A percentile compares a stretch with the other conserved stretches of the same genome.
These are phyloP conservation scores for Agrilus cyanescens DNA, from an alignment of 2,888 invertebrate species.

Conservation along the genomic window DNA sequence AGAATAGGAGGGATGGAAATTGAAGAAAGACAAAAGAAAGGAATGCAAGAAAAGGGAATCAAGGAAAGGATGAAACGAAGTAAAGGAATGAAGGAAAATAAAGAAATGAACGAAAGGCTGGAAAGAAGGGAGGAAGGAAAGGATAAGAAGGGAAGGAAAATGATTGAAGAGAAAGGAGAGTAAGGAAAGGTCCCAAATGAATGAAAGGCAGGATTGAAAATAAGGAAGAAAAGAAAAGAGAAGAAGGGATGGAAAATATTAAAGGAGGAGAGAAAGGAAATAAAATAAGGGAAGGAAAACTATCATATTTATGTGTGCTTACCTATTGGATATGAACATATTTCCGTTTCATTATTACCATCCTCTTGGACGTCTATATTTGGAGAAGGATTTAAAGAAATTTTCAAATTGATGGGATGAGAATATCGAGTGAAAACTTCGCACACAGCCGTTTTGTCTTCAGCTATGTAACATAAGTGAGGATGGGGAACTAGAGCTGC, in stretches of 20 bases:
- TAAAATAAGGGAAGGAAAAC: no score
- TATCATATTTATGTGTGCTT: slow-evolving; percentile 21
- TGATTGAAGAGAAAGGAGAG: slow-evolving; percentile 1
- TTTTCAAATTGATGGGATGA: slow-evolving; percentile 39
- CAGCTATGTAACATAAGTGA: slow-evolving; percentile 44
- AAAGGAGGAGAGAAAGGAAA: no score
- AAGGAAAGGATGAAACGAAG: no score
- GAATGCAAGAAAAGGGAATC: no score
- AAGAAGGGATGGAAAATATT: no score
- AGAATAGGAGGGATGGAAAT: neutral
- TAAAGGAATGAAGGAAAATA: no score
- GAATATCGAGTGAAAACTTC: slow-evolving; percentile 50
- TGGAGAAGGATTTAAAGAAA: slow-evolving; percentile 40
- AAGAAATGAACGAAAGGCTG: no score
- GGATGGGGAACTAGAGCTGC: slow-evolving; percentile 31
- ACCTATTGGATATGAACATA: slow-evolving; percentile 59
- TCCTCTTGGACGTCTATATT: slow-evolving; percentile 34
- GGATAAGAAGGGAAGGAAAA: neutral
- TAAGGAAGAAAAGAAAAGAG: no score
- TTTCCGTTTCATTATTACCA: slow-evolving; percentile 24
- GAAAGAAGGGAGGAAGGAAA: no score
- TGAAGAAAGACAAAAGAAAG: no score
- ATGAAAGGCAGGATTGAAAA: neutral
- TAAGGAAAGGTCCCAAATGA: neutral
- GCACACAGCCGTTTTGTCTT: slow-evolving; percentile 34